These are phyloP conservation scores for Seriola dumerili DNA, from an alignment of 2,113 vertebrate species.

Conservation along the genomic window DNA sequence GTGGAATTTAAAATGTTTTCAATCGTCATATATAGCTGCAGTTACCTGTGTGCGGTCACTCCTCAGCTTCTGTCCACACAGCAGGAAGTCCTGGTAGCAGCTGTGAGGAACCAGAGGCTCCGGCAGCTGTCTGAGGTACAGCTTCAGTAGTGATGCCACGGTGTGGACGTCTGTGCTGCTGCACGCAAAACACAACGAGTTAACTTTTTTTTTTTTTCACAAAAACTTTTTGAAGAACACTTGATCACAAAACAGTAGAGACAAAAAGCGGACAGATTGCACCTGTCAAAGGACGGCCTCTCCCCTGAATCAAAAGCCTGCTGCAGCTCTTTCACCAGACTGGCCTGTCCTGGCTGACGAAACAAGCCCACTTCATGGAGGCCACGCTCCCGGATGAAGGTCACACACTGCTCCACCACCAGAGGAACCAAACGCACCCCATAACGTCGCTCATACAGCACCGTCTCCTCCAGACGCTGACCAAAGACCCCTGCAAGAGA, in stretches of 20 bases:
- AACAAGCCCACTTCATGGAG: slow-evolving; percentile 86
- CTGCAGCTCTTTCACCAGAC: slow-evolving; percentile 85
- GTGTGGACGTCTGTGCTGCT: slow-evolving; percentile 87
- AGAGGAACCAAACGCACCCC: slow-evolving; percentile 83
- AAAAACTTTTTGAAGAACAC: not conserved
- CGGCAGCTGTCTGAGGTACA: slow-evolving; percentile 86
- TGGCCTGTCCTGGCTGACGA: slow-evolving; percentile 84
- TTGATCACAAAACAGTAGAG: not conserved
- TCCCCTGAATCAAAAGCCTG: slow-evolving; percentile 86
- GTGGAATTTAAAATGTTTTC: not conserved
- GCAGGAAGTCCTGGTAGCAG: slow-evolving; percentile 83
- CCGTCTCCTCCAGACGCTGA: slow-evolving; percentile 86
- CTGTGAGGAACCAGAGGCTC: slow-evolving; percentile 86
- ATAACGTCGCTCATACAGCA: slow-evolving; percentile 84
- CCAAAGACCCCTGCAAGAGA: slow-evolving; percentile 83
- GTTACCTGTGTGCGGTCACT: slow-evolving; percentile 75
- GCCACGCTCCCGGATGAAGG: slow-evolving; percentile 82
- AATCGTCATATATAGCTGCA: no score
- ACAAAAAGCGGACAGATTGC: not conserved
- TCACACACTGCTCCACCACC: slow-evolving; percentile 86
- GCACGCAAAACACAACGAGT: slow-evolving; percentile 31
- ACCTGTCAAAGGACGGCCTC: slow-evolving; percentile 86
- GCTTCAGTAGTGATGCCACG: slow-evolving; percentile 86
- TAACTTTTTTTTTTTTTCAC: not conserved
- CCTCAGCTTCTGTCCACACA: slow-evolving; percentile 77